Evolutionary conservation across 1,140 invertebrate species (phyloP).

Genomic region (Musca vetustissima): DNA sequence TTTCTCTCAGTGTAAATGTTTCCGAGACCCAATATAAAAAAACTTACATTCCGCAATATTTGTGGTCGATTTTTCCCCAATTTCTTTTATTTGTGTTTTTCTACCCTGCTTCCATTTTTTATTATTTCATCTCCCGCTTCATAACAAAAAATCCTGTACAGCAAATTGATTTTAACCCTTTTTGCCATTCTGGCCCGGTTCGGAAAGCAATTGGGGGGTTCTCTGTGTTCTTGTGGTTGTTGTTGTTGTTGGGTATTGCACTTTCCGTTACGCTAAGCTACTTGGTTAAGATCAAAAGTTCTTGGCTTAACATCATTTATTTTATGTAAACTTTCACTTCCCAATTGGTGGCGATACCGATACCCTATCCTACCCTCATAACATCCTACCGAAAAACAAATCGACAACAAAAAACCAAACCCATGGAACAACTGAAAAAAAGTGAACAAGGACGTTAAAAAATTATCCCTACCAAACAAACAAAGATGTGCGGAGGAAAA

Average conservation of each 20-base stretch:
- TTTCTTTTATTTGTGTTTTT: too few species aligned
- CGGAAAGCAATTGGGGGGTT: background rate
- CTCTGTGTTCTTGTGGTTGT: background rate
- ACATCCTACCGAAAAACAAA: background rate
- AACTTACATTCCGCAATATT: too few species aligned
- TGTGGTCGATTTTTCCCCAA: too few species aligned
- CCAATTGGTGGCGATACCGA: too few species aligned
- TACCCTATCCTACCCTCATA: background rate
- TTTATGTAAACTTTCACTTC: slow-evolving; percentile 20
- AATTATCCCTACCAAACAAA: slow-evolving; percentile 1
- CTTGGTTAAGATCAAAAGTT: slow-evolving; percentile 17
- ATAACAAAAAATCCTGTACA: background rate
- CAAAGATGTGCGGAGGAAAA: too few species aligned
- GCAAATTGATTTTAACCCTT: slow-evolving; percentile 7
- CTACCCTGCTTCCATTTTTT: too few species aligned
- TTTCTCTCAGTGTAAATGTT: too few species aligned
- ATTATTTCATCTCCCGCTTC: too few species aligned
- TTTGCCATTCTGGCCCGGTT: background rate
- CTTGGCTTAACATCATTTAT: slow-evolving; percentile 17
- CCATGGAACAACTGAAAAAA: too few species aligned
- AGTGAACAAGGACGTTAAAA: slow-evolving; percentile 8
- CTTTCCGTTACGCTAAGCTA: too few species aligned
- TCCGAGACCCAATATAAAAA: too few species aligned
- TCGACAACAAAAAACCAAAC: too few species aligned
- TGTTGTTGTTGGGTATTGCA: background rate